A percentile compares a stretch with the other conserved stretches of the same genome.
These are phyloP conservation scores for Microplitis deprimator DNA, from an alignment of 2,888 invertebrate genomes.

Conservation along the genomic window DNA sequence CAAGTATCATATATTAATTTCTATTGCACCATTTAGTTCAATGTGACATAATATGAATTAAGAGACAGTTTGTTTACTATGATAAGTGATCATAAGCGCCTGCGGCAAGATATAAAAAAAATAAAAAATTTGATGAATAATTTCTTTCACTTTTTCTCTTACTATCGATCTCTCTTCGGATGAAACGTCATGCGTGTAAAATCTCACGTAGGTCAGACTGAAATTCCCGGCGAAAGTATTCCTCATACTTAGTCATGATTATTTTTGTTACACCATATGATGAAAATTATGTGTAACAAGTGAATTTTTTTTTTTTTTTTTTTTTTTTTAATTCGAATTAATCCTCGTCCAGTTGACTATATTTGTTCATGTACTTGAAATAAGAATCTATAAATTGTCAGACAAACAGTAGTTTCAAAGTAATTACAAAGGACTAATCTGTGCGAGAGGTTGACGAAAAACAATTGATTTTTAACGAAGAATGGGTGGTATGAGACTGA, in stretches of 20 bases:
- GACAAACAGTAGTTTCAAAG: no score
- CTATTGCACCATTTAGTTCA: no score
- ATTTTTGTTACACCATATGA: background rate
- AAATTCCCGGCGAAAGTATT: background rate
- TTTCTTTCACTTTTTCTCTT: background rate
- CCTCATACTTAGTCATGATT: background rate
- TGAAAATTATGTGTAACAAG: background rate
- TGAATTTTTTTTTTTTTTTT: background rate
- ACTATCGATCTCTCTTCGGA: background rate
- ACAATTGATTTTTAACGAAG: no score
- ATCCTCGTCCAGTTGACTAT: background rate
- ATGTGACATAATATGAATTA: no score
- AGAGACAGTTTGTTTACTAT: background rate
- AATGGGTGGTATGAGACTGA: no score
- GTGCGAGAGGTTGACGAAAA: no score
- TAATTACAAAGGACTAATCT: no score
- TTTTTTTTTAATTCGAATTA: background rate
- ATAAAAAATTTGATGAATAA: background rate
- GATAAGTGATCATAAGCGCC: no score
- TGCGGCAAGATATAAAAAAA: background rate
- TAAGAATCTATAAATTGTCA: background rate
- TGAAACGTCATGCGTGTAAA: background rate
- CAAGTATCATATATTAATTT: no score
- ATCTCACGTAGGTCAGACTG: background rate
- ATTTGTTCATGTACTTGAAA: background rate